A percentile compares a stretch with the other conserved stretches of the same genome.
Evolutionary conservation across 2,113 vertebrate species (phyloP).

Genomic region (Rhabdomys dilectus): DNA sequence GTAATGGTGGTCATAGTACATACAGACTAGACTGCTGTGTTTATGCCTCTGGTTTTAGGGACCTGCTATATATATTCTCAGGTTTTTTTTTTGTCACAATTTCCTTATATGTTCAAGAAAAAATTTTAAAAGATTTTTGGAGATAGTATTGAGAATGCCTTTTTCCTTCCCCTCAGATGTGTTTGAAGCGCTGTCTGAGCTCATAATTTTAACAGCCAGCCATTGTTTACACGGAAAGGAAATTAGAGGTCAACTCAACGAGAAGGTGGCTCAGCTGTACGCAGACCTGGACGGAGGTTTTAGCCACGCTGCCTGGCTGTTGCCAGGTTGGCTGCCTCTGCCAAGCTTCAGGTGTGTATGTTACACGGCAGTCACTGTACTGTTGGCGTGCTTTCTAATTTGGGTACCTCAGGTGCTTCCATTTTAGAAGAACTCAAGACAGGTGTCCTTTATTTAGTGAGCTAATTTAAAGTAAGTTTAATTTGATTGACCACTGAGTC

Average conservation of each 20-base stretch:
- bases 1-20: background rate
- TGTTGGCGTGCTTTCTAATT: conserved; percentile 48
- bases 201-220: conserved; percentile 98
- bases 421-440: conserved; percentile 48
- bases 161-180: conserved; percentile 88
- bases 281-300: conserved; percentile 97
- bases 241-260: conserved; percentile 92
- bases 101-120: conserved; percentile 38
- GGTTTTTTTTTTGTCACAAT: conserved; percentile 30
- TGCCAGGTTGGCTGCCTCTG: conserved; percentile 96
- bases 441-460: conserved; percentile 40
- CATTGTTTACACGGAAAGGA: conserved; percentile 97
- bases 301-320: conserved; percentile 95
- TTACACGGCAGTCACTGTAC: background rate
- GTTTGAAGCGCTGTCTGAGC: conserved; percentile 96
- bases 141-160: conserved; percentile 28
- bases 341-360: conserved; percentile 98
- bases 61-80: background rate
- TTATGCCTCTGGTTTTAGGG: background rate
- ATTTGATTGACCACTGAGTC: conserved; percentile 1
- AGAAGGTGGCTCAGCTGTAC: conserved; percentile 96
- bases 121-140: background rate
- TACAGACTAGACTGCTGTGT: background rate
- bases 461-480: conserved; percentile 53
- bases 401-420: background rate